Evolutionary conservation across 2,888 invertebrate species (phyloP).

Genomic region (Nipponacmea schrenckii): DNA sequence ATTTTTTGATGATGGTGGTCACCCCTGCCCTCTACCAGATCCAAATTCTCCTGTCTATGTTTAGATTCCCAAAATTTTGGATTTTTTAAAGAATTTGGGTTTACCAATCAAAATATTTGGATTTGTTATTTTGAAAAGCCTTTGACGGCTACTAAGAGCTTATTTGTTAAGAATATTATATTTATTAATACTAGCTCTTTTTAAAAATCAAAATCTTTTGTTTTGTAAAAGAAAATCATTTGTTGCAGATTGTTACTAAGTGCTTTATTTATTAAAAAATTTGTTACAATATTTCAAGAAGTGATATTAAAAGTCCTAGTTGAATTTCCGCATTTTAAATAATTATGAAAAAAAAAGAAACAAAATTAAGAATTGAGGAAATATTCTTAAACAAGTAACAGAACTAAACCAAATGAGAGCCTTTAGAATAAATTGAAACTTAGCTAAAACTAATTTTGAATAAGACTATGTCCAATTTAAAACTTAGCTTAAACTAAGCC

Average conservation of each 20-base stretch:
- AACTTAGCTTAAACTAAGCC: neutral
- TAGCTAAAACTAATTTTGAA: too few relatives aligned
- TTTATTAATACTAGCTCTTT: neutral
- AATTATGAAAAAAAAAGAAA: neutral
- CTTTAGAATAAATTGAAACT: neutral
- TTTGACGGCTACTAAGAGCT: neutral
- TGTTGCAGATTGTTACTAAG: neutral
- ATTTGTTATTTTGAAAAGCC: neutral
- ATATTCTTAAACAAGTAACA: neutral
- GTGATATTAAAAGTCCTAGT: neutral
- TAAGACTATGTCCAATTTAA: too few relatives aligned
- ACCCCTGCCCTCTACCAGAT: conserved; percentile 51
- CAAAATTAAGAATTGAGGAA: neutral
- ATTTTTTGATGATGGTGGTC: conserved; percentile 82
- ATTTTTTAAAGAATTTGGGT: neutral
- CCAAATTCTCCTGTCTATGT: conserved; percentile 51
- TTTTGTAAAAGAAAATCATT: neutral
- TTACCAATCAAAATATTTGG: neutral
- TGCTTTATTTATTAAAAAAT: neutral
- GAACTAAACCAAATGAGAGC: neutral
- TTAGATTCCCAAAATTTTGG: conserved; percentile 23
- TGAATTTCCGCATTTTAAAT: neutral
- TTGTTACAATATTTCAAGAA: neutral
- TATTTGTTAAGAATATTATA: neutral
- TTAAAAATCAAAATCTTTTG: conserved; percentile 2